Percentiles rank a stretch among this genome's conserved stretches.
Conservation (phyloP, 2,888 invertebrate genomes). For the Mythimna albipuncta region DNA sequence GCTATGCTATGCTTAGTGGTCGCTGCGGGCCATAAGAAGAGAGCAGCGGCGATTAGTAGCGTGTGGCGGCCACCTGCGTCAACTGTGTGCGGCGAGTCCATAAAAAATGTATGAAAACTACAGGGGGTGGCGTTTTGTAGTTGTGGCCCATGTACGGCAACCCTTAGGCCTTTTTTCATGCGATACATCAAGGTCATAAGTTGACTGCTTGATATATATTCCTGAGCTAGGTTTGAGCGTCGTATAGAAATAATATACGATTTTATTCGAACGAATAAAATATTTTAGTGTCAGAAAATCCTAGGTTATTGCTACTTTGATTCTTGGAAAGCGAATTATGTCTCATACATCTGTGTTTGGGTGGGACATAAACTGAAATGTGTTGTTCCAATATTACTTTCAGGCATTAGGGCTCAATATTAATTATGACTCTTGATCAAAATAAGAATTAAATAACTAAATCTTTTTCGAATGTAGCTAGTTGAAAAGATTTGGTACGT, state of each 20-base stretch:
- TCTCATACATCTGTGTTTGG: constrained; percentile 2
- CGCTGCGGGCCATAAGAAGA: no score
- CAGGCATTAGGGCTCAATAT: background rate
- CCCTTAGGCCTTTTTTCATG: background rate
- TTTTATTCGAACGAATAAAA: constrained; percentile 17
- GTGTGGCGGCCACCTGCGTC: no score
- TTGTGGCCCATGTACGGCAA: no score
- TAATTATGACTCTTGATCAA: background rate
- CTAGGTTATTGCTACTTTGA: constrained; percentile 1
- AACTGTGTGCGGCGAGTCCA: no score
- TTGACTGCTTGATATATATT: constrained; percentile 8
- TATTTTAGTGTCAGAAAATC: constrained; percentile 8
- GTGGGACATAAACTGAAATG: background rate
- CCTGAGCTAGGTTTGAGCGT: background rate
- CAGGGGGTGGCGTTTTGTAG: no score
- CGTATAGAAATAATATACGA: constrained; percentile 9
- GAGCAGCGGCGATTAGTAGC: no score
- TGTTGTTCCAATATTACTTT: background rate
- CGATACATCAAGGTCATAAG: background rate
- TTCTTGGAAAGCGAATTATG: constrained; percentile 17
- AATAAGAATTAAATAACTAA: background rate
- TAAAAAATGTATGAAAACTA: no score
- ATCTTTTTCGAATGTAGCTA: no score
- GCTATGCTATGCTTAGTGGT: no score
- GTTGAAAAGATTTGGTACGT: no score